Conservation (phyloP, 2,113 vertebrate genomes). For the Megaleporinus macrocephalus region DNA sequence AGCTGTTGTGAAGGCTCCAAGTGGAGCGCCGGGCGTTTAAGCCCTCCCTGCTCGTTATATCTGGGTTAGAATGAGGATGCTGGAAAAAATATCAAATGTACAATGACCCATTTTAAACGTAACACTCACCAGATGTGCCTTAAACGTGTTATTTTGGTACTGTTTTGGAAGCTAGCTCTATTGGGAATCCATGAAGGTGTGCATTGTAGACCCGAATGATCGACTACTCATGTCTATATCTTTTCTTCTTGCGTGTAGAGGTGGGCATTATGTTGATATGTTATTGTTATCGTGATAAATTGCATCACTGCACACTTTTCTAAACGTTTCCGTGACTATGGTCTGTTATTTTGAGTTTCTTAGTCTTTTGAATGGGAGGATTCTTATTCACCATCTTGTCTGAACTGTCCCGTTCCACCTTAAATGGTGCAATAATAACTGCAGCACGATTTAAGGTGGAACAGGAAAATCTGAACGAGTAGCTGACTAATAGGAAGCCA, state of each 20-base stretch:
- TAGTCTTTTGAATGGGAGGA: neutral
- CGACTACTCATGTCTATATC: too few species aligned
- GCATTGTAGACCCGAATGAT: neutral
- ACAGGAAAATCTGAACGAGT: too few species aligned
- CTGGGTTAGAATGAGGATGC: slow-evolving; percentile 51
- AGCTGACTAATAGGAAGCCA: too few species aligned
- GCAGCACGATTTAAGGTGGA: too few species aligned
- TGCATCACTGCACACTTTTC: neutral
- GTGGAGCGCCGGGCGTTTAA: slow-evolving; percentile 28
- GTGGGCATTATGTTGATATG: neutral
- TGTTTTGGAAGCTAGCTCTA: too few species aligned
- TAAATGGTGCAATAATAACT: too few species aligned
- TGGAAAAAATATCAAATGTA: neutral
- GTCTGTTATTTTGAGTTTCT: neutral
- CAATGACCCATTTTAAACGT: slow-evolving; percentile 44
- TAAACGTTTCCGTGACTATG: neutral
- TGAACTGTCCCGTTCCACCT: too few species aligned
- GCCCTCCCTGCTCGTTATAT: slow-evolving; percentile 43
- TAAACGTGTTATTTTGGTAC: neutral
- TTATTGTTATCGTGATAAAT: neutral
- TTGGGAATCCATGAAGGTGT: neutral
- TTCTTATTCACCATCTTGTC: too few species aligned
- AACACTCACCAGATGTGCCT: neutral
- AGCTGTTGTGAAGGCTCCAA: slow-evolving; percentile 1
- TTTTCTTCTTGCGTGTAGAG: neutral